Conservation (phyloP, 2,888 invertebrate genomes). For the Pegoplata infirma region DNA sequence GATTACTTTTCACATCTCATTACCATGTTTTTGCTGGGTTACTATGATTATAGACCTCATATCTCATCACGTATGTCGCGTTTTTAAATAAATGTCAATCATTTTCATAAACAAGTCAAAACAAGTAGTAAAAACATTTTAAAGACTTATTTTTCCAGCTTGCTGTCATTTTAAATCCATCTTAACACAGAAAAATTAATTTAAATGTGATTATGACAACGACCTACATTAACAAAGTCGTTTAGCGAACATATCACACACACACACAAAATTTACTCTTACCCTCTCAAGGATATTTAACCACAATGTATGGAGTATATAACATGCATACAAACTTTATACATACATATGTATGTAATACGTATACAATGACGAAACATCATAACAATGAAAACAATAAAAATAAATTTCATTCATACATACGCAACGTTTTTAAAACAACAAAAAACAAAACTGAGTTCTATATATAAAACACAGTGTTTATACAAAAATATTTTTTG, state of each 20-base stretch:
- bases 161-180: not conserved
- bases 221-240: constrained; percentile 57
- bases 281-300: constrained; percentile 50
- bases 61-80: no score
- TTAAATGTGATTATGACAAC: constrained; percentile 52
- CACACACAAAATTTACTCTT: not conserved
- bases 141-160: not conserved
- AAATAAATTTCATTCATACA: constrained; percentile 59
- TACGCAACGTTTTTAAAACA: constrained; percentile 42
- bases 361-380: constrained; percentile 40
- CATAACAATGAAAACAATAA: constrained; percentile 43
- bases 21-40: no score
- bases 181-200: constrained; percentile 24
- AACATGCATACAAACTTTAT: not conserved
- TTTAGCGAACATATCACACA: not conserved
- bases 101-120: no score
- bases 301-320: constrained; percentile 10
- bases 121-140: no score
- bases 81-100: no score
- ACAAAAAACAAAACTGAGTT: no score
- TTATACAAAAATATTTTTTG: not conserved
- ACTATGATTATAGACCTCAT: no score
- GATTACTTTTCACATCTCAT: no score
- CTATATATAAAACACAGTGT: constrained; percentile 29
- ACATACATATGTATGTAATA: not conserved